Conservation (phyloP, 1,140 invertebrate genomes). For the Saccostrea glomerata region DNA sequence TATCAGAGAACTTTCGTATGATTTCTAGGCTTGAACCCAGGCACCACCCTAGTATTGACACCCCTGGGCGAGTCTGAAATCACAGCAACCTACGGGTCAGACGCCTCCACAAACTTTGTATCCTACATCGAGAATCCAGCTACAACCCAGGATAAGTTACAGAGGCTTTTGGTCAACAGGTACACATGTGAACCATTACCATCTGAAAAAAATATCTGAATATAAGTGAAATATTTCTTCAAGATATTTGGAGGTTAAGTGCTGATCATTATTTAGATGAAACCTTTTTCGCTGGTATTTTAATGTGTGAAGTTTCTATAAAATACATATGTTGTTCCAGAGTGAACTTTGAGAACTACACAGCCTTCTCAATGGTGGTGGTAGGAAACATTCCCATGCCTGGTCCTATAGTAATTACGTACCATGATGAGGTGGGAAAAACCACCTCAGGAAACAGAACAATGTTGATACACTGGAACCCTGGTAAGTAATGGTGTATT, state of each 20-base stretch:
- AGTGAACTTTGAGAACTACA: constrained; percentile 15
- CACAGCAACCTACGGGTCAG: constrained; percentile 46
- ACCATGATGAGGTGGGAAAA: constrained; percentile 21
- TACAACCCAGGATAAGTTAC: constrained; percentile 45
- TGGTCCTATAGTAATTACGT: constrained; percentile 56
- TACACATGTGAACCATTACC: neutral
- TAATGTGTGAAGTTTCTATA: neutral
- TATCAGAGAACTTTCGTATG: neutral
- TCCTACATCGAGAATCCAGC: constrained; percentile 54
- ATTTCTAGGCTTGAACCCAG: constrained; percentile 41
- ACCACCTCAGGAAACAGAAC: constrained; percentile 16
- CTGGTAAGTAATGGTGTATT: constrained; percentile 42
- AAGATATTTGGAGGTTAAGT: no score
- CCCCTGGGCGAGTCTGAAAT: constrained; percentile 42
- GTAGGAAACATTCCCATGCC: constrained; percentile 62
- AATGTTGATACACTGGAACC: constrained; percentile 61
- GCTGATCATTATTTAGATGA: no score
- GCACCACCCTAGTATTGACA: constrained; percentile 45
- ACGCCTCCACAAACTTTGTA: constrained; percentile 48
- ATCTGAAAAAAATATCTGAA: neutral
- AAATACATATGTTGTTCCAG: neutral
- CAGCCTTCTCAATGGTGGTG: constrained; percentile 54
- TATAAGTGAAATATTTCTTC: no score
- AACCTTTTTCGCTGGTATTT: neutral
- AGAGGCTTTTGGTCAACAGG: constrained; percentile 53